A percentile compares a stretch with the other conserved stretches of the same genome.
Conservation (phyloP, 1,140 invertebrate species). For the Patella vulgata region DNA sequence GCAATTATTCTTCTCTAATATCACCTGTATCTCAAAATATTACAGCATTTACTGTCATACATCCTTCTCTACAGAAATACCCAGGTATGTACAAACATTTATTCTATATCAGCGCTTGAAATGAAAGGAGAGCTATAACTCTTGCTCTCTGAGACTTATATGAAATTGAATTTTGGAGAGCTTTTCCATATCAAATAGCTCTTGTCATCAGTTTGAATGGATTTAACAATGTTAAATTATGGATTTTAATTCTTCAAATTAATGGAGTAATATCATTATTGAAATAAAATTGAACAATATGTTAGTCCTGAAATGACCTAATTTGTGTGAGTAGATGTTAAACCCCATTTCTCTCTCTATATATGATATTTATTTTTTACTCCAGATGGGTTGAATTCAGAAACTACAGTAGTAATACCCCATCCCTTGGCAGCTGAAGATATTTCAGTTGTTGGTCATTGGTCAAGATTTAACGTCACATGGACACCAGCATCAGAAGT, state of each 20-base stretch:
- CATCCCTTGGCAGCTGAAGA: conserved; percentile 20
- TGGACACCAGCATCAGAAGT: conserved; percentile 73
- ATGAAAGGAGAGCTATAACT: no score
- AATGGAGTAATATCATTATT: no score
- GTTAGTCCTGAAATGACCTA: no score
- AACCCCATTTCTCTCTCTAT: no score
- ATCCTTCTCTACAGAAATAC: conserved; percentile 74
- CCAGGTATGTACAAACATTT: conserved; percentile 65
- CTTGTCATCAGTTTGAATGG: no score
- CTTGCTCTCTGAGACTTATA: no score
- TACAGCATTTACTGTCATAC: conserved; percentile 78
- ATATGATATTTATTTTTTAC: conserved; percentile 4
- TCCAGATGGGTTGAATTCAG: conserved; percentile 32
- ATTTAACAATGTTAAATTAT: no score
- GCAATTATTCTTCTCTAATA: conserved; percentile 80
- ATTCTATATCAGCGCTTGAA: neutral
- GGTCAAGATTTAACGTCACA: conserved; percentile 50
- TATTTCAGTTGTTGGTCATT: conserved; percentile 40
- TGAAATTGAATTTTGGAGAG: no score
- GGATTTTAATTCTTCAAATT: no score
- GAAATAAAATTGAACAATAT: no score
- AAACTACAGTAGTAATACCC: conserved; percentile 39
- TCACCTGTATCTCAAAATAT: conserved; percentile 72
- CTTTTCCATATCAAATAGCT: no score
- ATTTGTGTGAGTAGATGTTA: no score